Conservation (phyloP, 1,140 invertebrate species). For the Proctacanthus coquilletti region DNA sequence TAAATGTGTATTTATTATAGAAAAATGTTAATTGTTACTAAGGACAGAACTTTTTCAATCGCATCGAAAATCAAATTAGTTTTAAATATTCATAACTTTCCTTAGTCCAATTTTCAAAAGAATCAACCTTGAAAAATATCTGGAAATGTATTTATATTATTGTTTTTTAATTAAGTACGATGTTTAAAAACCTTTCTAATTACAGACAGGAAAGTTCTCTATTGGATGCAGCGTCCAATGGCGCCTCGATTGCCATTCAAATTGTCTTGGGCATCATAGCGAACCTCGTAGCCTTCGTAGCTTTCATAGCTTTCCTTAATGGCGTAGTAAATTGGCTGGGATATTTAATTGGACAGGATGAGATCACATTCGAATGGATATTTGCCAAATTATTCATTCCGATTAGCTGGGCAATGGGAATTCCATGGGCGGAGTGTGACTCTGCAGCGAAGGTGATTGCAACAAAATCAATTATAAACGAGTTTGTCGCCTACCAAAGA, state of each 20-base stretch:
- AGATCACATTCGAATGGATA: constrained; percentile 49
- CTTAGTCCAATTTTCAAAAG: background rate
- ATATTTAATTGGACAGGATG: constrained; percentile 44
- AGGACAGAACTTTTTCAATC: no score
- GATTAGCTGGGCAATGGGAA: constrained; percentile 57
- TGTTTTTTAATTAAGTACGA: no score
- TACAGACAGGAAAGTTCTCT: constrained; percentile 63
- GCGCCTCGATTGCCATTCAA: constrained; percentile 65
- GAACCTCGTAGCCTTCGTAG: constrained; percentile 83
- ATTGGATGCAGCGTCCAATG: constrained; percentile 77
- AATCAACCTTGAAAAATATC: background rate
- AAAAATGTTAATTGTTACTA: no score
- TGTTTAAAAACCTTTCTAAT: constrained; percentile 13
- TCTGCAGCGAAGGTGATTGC: constrained; percentile 68
- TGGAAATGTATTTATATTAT: constrained; percentile 4
- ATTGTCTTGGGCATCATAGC: constrained; percentile 77
- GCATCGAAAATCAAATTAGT: no score
- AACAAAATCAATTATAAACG: constrained; percentile 79
- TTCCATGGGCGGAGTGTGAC: constrained; percentile 60
- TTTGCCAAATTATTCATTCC: constrained; percentile 78
- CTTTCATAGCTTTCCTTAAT: constrained; percentile 73
- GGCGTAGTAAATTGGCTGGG: constrained; percentile 65
- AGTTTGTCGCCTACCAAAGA: constrained; percentile 77
- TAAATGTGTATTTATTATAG: no score
- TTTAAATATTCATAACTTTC: no score